phyloP scores from a whole-genome alignment of 2,113 vertebrate species.

The Octodon degus region DNA sequence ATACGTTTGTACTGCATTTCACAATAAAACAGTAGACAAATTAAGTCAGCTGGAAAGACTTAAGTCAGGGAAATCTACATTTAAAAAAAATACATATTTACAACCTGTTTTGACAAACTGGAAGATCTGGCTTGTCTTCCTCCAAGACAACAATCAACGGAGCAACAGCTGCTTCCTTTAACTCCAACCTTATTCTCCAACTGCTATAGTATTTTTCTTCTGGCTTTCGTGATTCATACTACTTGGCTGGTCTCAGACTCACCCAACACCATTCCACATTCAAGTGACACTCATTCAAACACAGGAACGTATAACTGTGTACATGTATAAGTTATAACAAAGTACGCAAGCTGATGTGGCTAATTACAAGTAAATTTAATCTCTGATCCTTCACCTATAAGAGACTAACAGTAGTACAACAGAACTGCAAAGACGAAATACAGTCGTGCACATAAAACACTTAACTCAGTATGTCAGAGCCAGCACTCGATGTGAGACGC shows the following conservation, averaged over 20 bases:
- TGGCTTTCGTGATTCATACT: not conserved
- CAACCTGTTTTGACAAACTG: constrained; percentile 31
- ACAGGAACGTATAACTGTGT: not conserved
- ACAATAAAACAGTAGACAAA: constrained; percentile 22
- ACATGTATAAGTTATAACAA: not conserved
- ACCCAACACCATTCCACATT: constrained; percentile 13
- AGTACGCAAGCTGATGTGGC: not conserved
- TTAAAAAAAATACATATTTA: not conserved
- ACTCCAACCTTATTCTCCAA: not conserved
- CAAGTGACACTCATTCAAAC: not conserved
- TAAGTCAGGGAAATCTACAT: constrained; percentile 12
- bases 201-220: not conserved
- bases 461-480: not conserved
- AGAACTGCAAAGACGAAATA: not conserved
- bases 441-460: not conserved
- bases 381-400: not conserved
- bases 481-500: not conserved
- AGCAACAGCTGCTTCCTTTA: not conserved
- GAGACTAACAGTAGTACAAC: not conserved
- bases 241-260: not conserved
- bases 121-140: constrained; percentile 42
- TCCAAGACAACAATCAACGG: not conserved
- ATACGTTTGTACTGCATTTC: not conserved
- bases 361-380: not conserved
- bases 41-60: not conserved